A percentile compares a stretch with the other conserved stretches of the same genome.
Conservation (phyloP, 2,113 vertebrate species). For the Physeter macrocephalus region DNA sequence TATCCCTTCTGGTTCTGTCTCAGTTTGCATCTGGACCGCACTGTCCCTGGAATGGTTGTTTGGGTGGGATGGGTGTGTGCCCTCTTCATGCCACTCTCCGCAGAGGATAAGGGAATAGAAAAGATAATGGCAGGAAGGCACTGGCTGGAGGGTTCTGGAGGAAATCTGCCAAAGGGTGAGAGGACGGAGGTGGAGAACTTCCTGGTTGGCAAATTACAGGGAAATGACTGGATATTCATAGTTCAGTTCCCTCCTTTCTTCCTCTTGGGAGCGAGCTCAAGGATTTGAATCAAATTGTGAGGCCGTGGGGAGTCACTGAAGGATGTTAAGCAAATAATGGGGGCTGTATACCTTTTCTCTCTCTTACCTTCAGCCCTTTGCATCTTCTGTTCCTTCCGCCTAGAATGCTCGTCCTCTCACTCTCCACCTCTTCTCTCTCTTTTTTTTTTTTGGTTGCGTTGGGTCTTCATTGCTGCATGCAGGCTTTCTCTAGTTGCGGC, state of each 20-base stretch:
- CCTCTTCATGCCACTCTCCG: neutral
- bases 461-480: too few species aligned
- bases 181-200: neutral
- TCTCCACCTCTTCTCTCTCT: neutral
- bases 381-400: neutral
- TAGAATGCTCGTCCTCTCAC: neutral
- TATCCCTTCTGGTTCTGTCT: neutral
- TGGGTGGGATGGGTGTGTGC: neutral
- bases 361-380: neutral
- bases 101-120: neutral
- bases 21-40: neutral
- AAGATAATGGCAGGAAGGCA: too few species aligned
- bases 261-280: neutral
- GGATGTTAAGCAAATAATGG: neutral
- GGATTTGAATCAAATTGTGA: neutral
- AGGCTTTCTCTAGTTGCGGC: too few species aligned
- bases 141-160: neutral
- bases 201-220: neutral
- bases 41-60: neutral
- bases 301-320: neutral
- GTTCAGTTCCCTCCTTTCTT: neutral
- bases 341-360: neutral
- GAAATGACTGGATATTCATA: neutral
- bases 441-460: too few species aligned
- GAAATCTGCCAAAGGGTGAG: neutral